Evolutionary conservation across 2,888 invertebrate genomes (phyloP), one percentile per base, ranked within the genome.

Genomic region (Chrysolina americana): DNA sequence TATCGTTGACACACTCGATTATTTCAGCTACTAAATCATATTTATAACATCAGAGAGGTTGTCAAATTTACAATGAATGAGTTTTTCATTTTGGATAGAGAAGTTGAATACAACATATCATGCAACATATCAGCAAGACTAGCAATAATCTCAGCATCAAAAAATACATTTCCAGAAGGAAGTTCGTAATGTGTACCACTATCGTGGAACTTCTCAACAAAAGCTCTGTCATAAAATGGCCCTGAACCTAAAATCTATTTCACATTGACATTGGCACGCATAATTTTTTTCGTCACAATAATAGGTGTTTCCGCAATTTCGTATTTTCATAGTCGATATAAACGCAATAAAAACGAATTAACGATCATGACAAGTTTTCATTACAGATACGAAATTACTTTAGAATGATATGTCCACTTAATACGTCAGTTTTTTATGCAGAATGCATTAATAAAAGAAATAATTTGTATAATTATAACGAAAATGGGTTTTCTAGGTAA

Each of bases 401-500:
- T 41, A 53, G 21, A 53, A 53, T 53, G 19, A 53, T 53, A 21
- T 53, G 21, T 21, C 53, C 19, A 21, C 53, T 21, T 53, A 53
- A 11, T 47, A 65, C 44, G 50, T 23, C 66, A 66, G 19, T 36
- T 66, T 44, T 50, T 65, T 17, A 66, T 17, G 11, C 41, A 28
- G 50, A 66, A 62, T 59, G 53, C 59, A 72, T 71, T 66, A 74
- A 71, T 71, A 48, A 73, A 66, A 66, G 64, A 63, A 65, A 71
- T 41, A 68, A 71, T 63, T 71, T 69, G 53, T 69, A 21, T 75
- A 73, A 75, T 71, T 74, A 73, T 36, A 41, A 21, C 50, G 70
- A 71, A 75, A 75, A 74, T 73, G 41, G 41, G 66, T 75, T 73
- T 71, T 75, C 73, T 71, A 73, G 73, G 75, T 74, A 74, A 77